Evolutionary conservation across 2,797 vertebrate genomes (phyloP), one percentile per base, ranked within the genome.

Genomic region (Zenarchopterus dispar): DNA sequence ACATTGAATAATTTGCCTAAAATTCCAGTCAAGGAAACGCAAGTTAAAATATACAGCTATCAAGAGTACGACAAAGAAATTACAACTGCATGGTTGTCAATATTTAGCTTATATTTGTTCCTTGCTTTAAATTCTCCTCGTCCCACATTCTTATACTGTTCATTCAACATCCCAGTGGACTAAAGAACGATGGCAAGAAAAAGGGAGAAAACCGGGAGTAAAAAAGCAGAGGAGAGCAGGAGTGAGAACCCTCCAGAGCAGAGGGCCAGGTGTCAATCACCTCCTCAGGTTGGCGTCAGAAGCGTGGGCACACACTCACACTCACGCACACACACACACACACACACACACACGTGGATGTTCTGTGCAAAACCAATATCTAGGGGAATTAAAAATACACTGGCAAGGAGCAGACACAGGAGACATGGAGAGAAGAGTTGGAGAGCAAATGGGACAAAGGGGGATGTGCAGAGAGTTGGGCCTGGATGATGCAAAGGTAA

Each of bases 251-350:
- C 92, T 94, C 91, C 90, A 91, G 91, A 91, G 92, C 90, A 92
- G 92, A 93, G 94, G 93, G 89, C 93, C 92, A 94, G 63, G 90
- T 87, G 95, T 95, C 95, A 97, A 95, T 97, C 96, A 97, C 36
- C 64, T 86, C 26, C 72, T 89, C 81, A 93, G 93, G 92, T 94
- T 94, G 92, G 93, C 91, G 93, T 91, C 89, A 90, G 89, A 92
- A 92, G 36, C 8, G 28, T 8, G 28, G 28, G 28, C 68, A 61
- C 56, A 67, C 33, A 13, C 21, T 39, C 28, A 56, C 50, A 63
- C 69, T 60, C 70, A 65, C 63, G 75, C 17, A 53, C 18, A 60
- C 52, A 47, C 52, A 46, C 42, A 55, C 22, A 52, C 67, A 67
- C 69, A 64, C 53, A 42, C 42, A 55, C 22, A 52, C 67, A 67